phyloP scores from a whole-genome alignment of 53 echinoderm and acorn worm species.

The Luidia sarsii region DNA sequence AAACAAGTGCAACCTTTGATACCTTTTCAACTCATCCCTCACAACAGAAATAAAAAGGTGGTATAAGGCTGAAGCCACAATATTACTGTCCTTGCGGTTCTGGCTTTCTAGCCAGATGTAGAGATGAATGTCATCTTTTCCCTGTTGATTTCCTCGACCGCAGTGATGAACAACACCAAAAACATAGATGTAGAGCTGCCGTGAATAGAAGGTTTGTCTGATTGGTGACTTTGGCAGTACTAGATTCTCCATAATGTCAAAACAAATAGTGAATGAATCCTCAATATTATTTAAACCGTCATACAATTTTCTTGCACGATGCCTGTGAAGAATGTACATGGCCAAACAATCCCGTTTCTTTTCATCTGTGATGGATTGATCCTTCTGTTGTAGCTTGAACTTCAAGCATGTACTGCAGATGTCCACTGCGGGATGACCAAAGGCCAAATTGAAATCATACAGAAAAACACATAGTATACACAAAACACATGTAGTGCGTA shows the following conservation, averaged over 20 bases:
- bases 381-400: conserved; percentile 2
- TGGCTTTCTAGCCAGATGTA: conserved; percentile 62
- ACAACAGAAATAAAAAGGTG: conserved; percentile 13
- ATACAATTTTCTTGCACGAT: conserved; percentile 31
- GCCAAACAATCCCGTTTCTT: conserved; percentile 14
- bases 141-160: conserved; percentile 3
- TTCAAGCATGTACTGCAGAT: conserved; percentile 13
- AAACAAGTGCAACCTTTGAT: conserved; percentile 36
- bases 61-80: conserved; percentile 44
- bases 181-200: conserved; percentile 64
- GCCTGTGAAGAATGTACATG: conserved; percentile 41
- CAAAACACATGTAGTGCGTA: no score
- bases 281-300: background rate
- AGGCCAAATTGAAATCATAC: conserved; percentile 38
- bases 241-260: conserved; percentile 68
- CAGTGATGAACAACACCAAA: conserved; percentile 41
- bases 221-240: conserved; percentile 54
- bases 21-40: background rate
- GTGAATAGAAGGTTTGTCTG: conserved; percentile 57
- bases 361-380: background rate
- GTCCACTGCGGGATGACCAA: conserved; percentile 41
- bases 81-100: conserved; percentile 47
- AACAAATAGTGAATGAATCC: conserved; percentile 20
- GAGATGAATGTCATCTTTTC: conserved; percentile 28
- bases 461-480: conserved; percentile 24